Conservation (phyloP, 2,888 invertebrate genomes). For the Stramonita haemastoma region DNA sequence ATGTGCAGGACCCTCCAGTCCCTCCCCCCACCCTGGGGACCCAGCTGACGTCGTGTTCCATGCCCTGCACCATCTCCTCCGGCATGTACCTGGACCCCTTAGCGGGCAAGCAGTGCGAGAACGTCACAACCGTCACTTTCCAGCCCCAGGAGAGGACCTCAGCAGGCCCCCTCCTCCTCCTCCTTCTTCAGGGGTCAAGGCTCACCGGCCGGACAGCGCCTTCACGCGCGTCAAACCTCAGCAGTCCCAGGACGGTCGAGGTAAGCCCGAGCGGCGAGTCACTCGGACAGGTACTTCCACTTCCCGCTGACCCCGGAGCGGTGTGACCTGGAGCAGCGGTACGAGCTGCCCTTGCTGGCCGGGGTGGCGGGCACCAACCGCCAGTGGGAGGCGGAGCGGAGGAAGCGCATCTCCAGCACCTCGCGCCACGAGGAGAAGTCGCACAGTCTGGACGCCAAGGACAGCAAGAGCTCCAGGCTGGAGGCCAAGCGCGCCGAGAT, state of each 20-base stretch:
- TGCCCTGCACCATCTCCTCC: neutral
- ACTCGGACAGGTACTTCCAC: neutral
- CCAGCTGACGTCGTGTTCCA: constrained; percentile 15
- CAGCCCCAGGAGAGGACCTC: neutral
- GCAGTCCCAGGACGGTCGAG: neutral
- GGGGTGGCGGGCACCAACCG: constrained; percentile 29
- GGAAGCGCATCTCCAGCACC: constrained; percentile 20
- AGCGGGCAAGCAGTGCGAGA: constrained; percentile 33
- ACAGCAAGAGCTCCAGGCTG: constrained; percentile 8
- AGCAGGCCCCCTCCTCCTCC: neutral
- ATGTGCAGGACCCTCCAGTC: constrained; percentile 15
- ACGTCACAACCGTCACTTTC: neutral
- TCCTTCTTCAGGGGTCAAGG: neutral
- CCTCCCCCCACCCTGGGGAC: neutral
- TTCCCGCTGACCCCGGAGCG: neutral
- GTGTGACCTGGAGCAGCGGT: constrained; percentile 10
- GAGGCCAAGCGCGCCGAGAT: constrained; percentile 14
- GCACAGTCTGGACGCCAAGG: constrained; percentile 35
- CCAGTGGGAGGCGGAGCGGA: constrained; percentile 33
- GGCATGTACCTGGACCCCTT: constrained; percentile 31
- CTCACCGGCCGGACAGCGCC: neutral
- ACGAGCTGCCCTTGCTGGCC: constrained; percentile 36
- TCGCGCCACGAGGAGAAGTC: constrained; percentile 34
- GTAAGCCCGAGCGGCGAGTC: neutral
- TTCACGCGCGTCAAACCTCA: neutral